Evolutionary conservation across 2,888 invertebrate species (phyloP), one percentile per base, ranked within the genome.

Genomic region (Formica aserva): DNA sequence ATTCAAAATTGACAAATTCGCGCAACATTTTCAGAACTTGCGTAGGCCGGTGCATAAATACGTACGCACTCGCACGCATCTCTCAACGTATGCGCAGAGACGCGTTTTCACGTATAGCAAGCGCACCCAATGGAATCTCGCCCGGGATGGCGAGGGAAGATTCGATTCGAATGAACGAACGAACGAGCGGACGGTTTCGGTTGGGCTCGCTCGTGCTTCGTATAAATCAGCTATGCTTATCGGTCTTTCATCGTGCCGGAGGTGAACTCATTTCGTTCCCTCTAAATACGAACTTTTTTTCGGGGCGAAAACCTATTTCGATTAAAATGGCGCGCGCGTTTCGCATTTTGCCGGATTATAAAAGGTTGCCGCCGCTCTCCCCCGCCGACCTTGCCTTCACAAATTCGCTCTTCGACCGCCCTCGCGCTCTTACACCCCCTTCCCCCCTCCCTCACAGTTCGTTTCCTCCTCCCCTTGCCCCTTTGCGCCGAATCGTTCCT

Each of bases 181-280:
- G 91, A 82, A 87, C 91, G 89, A 89, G 78, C 89, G 90, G 90
- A 92, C 91, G 90, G 88, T 87, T 91, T 89, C 87, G 90, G 89
- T 89, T 88, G 92, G 91, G 92, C 89, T 86, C 89, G 91, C 91
- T 91, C 92, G 92, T 92, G 91, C 91, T 92, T 92, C 92, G 91
- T 94, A 94, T 94, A 94, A 94, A 94, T 94, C 94, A 94, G 94
- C 94, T 94, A 93, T 94, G 94, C 94, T 94, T 94, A 94, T 94
- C 94, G 94, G 93, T 93, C 94, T 94, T 94, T 94, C 94, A 94
- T 94, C 94, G 92, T 92, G 90, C 92, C 91, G 93, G 93, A 94
- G 93, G 93, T 94, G 94, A 94, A 94, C 94, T 94, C 94, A 94
- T 94, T 94, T 93, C 94, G 92, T 94, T 94, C 94, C 93, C 93